Evolutionary conservation across 2,888 invertebrate genomes (phyloP).

Genomic region (Kuschelorhynchus macadamiae): DNA sequence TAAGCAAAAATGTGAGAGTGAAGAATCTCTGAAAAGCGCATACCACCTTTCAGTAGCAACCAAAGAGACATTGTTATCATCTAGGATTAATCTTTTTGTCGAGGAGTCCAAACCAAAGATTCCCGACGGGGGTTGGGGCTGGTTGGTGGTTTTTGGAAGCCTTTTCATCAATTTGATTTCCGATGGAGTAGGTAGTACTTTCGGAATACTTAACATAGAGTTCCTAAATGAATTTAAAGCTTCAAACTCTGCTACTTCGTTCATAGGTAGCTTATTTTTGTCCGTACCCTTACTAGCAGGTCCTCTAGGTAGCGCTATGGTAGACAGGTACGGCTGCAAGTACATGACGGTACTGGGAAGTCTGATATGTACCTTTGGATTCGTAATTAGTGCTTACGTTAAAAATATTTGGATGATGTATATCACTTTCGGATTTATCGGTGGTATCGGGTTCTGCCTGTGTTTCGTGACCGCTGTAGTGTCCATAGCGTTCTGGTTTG

Average conservation of each 20-base stretch:
- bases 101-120: slow-evolving; percentile 70
- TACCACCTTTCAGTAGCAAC: slow-evolving; percentile 37
- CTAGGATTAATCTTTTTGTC: slow-evolving; percentile 53
- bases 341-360: slow-evolving; percentile 74
- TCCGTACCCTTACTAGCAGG: slow-evolving; percentile 79
- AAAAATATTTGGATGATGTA: slow-evolving; percentile 84
- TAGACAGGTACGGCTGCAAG: slow-evolving; percentile 82
- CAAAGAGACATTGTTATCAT: slow-evolving; percentile 54
- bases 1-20: slow-evolving; percentile 7
- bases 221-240: slow-evolving; percentile 72
- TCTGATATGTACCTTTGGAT: slow-evolving; percentile 81
- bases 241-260: slow-evolving; percentile 80
- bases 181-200: slow-evolving; percentile 94
- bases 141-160: slow-evolving; percentile 90
- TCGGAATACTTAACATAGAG: slow-evolving; percentile 91
- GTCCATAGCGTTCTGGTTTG: slow-evolving; percentile 94
- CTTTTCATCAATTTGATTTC: slow-evolving; percentile 90
- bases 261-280: slow-evolving; percentile 60
- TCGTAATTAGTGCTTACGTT: slow-evolving; percentile 80
- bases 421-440: slow-evolving; percentile 88
- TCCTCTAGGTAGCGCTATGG: slow-evolving; percentile 86
- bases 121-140: slow-evolving; percentile 91
- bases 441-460: slow-evolving; percentile 86
- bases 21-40: slow-evolving; percentile 32
- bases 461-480: slow-evolving; percentile 95